Evolutionary conservation across 2,888 invertebrate species (phyloP).

Genomic region (Diarsia brunnea): DNA sequence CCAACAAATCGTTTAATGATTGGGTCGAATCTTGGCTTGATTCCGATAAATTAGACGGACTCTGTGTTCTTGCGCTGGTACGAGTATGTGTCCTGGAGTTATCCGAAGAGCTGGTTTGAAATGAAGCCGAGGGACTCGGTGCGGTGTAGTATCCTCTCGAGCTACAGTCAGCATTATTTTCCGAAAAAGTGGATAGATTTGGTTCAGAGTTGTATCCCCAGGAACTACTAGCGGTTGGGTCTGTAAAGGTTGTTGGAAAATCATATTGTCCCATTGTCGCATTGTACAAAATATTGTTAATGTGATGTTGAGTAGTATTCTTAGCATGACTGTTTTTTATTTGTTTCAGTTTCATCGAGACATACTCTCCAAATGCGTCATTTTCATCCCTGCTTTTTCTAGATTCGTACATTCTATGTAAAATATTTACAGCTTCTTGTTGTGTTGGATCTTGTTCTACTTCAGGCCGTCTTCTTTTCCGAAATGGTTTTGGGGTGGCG

Average conservation of each 20-base stretch:
- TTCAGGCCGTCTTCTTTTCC: conserved; percentile 36
- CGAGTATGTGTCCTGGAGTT: conserved; percentile 37
- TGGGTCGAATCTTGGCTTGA: conserved; percentile 50
- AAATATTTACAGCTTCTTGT: conserved; percentile 63
- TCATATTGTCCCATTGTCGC: conserved; percentile 42
- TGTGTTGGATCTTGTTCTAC: conserved; percentile 59
- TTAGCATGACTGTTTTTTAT: conserved; percentile 47
- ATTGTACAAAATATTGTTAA: conserved; percentile 30
- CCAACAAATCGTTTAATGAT: conserved; percentile 63
- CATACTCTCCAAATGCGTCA: conserved; percentile 59
- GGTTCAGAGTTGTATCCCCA: conserved; percentile 49
- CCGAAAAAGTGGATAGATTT: conserved; percentile 40
- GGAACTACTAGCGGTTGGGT: conserved; percentile 60
- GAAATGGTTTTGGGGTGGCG: conserved; percentile 38
- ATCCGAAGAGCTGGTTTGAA: conserved; percentile 32
- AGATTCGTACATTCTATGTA: conserved; percentile 58
- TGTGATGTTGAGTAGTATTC: conserved; percentile 35
- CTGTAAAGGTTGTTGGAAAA: conserved; percentile 45
- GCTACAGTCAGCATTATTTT: conserved; percentile 59
- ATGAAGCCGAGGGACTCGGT: conserved; percentile 38
- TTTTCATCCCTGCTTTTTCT: conserved; percentile 53
- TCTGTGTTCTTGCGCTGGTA: conserved; percentile 49
- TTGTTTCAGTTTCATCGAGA: conserved; percentile 62
- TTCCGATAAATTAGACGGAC: conserved; percentile 28
- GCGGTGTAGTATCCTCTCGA: conserved; percentile 64